These are phyloP conservation scores for Macropis europaea DNA, from an alignment of 2,888 invertebrate genomes.

Conservation along the genomic window DNA sequence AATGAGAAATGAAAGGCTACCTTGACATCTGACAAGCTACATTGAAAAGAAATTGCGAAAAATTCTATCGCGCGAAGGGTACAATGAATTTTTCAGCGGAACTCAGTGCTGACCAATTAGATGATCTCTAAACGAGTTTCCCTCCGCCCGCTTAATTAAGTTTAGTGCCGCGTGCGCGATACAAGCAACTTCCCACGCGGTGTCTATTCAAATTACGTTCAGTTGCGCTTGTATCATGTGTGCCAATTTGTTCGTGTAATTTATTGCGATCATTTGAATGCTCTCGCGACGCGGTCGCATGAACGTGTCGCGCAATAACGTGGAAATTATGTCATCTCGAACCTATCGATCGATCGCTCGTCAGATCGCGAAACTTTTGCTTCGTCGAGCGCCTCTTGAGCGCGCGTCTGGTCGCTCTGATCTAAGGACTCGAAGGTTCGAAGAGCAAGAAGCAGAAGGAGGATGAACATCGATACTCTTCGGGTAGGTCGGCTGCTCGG, in stretches of 20 bases:
- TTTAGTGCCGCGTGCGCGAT: constrained; percentile 34
- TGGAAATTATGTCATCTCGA: background rate
- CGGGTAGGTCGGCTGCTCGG: background rate
- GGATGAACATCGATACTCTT: background rate
- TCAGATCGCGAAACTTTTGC: too few relatives aligned
- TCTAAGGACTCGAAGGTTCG: background rate
- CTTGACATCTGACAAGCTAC: constrained; percentile 55
- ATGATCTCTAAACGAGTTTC: constrained; percentile 49
- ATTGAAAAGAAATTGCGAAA: too few relatives aligned
- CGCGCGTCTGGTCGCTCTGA: background rate
- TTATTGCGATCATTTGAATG: constrained; percentile 39
- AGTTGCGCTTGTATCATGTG: constrained; percentile 39
- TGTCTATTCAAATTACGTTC: constrained; percentile 51
- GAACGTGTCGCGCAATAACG: background rate
- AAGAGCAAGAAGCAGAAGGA: background rate
- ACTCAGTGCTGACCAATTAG: constrained; percentile 14
- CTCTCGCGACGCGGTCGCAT: background rate
- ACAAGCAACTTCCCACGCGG: constrained; percentile 55
- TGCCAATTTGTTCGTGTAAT: constrained; percentile 49
- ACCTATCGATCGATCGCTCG: background rate
- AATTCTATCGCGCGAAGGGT: too few relatives aligned
- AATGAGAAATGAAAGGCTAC: constrained; percentile 12
- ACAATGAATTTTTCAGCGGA: too few relatives aligned
- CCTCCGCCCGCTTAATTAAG: constrained; percentile 41
- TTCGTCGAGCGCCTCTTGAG: too few relatives aligned